Percentiles rank a stretch among this genome's conserved stretches.
Conservation (phyloP, 92 coral and sea anemone species). For the Desmophyllum pertusum region DNA sequence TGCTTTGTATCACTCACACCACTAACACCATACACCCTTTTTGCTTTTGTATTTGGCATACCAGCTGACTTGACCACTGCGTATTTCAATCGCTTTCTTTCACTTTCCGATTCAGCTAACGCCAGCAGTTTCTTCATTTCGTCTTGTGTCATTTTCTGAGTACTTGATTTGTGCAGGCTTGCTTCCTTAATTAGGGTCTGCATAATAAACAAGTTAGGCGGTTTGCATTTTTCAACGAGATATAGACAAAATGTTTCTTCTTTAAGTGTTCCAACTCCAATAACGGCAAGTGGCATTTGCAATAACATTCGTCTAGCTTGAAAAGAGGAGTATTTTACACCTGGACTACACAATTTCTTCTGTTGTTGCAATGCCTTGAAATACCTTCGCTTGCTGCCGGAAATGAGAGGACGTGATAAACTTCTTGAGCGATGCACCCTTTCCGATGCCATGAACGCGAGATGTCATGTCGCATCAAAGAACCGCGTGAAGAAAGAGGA, state of each 20-base stretch:
- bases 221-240: constrained; percentile 38
- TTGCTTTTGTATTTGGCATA: constrained; percentile 45
- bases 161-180: background rate
- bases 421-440: too few species aligned
- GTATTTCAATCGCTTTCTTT: constrained; percentile 46
- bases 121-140: constrained; percentile 37
- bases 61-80: constrained; percentile 54
- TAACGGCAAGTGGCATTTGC: constrained; percentile 53
- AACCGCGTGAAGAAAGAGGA: too few species aligned
- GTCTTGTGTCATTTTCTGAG: constrained; percentile 26
- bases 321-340: constrained; percentile 46
- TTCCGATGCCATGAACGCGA: too few species aligned
- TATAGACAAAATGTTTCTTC: constrained; percentile 29
- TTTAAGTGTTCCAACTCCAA: constrained; percentile 37
- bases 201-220: background rate
- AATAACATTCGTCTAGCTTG: constrained; percentile 58
- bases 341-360: constrained; percentile 50
- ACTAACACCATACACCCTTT: constrained; percentile 38
- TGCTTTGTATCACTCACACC: constrained; percentile 5
- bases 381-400: too few species aligned
- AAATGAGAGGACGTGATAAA: too few species aligned
- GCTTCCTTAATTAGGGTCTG: constrained; percentile 32
- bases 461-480: too few species aligned
- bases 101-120: constrained; percentile 49
- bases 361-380: too few species aligned